These are phyloP conservation scores for Siphamia tubifer DNA, from an alignment of 2,113 vertebrate species.

Conservation along the genomic window DNA sequence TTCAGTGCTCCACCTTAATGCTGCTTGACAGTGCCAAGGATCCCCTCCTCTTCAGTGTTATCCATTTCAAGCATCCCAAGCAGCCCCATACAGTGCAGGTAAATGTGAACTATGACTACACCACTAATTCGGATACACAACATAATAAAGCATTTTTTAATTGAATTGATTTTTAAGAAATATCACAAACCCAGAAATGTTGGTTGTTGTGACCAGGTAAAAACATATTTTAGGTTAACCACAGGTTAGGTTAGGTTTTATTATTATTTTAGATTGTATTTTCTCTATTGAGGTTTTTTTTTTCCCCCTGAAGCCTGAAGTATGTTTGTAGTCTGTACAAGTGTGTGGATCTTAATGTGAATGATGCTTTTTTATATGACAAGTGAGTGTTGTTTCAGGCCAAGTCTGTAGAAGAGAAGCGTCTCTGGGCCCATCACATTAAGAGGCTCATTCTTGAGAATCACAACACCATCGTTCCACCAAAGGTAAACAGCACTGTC, in stretches of 20 bases:
- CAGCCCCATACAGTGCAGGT: slow-evolving; percentile 95
- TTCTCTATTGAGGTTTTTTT: too few relatives aligned
- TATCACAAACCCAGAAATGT: too few relatives aligned
- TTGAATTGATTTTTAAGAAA: neutral
- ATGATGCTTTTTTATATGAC: neutral
- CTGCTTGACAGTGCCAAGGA: slow-evolving; percentile 93
- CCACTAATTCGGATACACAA: neutral
- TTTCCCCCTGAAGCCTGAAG: neutral
- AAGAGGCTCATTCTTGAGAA: slow-evolving; percentile 97
- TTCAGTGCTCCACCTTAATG: slow-evolving; percentile 94
- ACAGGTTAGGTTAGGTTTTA: too few relatives aligned
- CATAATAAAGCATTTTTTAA: neutral
- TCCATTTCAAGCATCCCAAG: slow-evolving; percentile 93
- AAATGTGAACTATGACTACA: slow-evolving; percentile 22
- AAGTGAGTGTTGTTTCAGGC: slow-evolving; percentile 76
- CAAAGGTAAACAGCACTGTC: slow-evolving; percentile 79
- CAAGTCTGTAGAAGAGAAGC: slow-evolving; percentile 90
- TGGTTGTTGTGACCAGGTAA: too few relatives aligned
- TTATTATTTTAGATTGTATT: too few relatives aligned
- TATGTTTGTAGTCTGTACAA: neutral
- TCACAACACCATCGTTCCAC: slow-evolving; percentile 90
- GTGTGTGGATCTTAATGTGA: neutral
- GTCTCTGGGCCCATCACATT: slow-evolving; percentile 92
- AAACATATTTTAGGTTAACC: too few relatives aligned
- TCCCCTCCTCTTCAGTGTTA: slow-evolving; percentile 92